A percentile compares a stretch with the other conserved stretches of the same genome.
phyloP scores from a whole-genome alignment of 1,140 invertebrate species.

The Drosophila ficusphila region DNA sequence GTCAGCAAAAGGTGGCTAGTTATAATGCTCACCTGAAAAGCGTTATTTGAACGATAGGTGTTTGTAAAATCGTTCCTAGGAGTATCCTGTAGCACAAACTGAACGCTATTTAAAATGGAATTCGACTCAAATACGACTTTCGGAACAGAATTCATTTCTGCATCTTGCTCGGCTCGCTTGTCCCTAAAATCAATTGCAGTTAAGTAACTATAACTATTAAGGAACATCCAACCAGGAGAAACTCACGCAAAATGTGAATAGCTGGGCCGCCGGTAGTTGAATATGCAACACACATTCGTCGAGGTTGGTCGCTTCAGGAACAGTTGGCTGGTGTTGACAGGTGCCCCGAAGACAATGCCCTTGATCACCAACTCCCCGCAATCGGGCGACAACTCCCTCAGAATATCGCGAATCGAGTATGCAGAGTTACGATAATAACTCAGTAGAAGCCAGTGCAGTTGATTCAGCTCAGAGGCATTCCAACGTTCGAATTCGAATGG shows the following conservation, averaged over 20 bases:
- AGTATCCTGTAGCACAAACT: constrained; percentile 72
- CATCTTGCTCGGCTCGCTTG: constrained; percentile 39
- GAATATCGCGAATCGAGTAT: constrained; percentile 71
- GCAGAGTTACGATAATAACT: constrained; percentile 57
- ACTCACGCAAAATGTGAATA: constrained; percentile 61
- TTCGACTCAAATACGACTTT: constrained; percentile 69
- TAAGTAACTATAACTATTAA: background rate
- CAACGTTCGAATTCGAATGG: constrained; percentile 49
- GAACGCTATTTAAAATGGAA: constrained; percentile 68
- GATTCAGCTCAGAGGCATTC: constrained; percentile 42
- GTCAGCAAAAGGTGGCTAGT: too few relatives aligned
- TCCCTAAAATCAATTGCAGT: constrained; percentile 4
- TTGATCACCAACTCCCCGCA: constrained; percentile 68
- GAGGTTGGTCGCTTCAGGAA: constrained; percentile 70
- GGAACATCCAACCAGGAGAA: background rate
- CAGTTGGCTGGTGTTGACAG: constrained; percentile 59
- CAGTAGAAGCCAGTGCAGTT: constrained; percentile 59
- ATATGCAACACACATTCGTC: constrained; percentile 78
- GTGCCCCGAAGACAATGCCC: constrained; percentile 64
- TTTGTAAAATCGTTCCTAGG: constrained; percentile 44
- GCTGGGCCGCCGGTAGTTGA: constrained; percentile 68
- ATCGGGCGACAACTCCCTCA: constrained; percentile 63
- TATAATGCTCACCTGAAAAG: constrained; percentile 68
- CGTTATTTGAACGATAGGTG: constrained; percentile 53
- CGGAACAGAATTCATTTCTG: constrained; percentile 52